These are phyloP conservation scores for Empidonax alnorum DNA, from an alignment of 2,113 vertebrate genomes.

Conservation along the genomic window DNA sequence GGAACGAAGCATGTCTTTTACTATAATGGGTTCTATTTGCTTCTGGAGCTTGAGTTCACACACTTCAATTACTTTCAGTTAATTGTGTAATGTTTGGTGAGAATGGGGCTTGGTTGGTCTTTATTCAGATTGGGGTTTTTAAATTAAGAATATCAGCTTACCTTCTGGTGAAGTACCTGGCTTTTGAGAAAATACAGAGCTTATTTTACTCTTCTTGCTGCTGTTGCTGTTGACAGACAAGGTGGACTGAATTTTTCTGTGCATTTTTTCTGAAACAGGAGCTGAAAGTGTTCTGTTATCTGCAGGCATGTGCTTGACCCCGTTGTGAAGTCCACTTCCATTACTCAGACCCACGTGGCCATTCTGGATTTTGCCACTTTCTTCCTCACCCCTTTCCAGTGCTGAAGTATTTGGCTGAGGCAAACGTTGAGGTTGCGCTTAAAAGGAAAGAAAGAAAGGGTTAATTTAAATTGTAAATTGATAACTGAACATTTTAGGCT, in stretches of 20 bases:
- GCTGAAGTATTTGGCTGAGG: conserved; percentile 76
- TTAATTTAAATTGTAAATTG: conserved; percentile 7
- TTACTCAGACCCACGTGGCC: conserved; percentile 75
- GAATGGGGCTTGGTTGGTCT: neutral
- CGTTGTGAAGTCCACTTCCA: conserved; percentile 79
- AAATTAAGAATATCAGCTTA: conserved; percentile 69
- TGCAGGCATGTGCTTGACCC: conserved; percentile 60
- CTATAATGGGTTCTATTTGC: conserved; percentile 55
- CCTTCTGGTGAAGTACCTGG: conserved; percentile 90
- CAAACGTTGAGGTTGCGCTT: conserved; percentile 89
- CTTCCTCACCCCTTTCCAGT: conserved; percentile 77
- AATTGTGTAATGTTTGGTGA: conserved; percentile 41
- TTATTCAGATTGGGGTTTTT: neutral
- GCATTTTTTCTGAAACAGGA: conserved; percentile 92
- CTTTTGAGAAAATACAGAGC: conserved; percentile 88
- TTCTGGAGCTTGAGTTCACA: conserved; percentile 43
- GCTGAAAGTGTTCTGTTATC: conserved; percentile 81
- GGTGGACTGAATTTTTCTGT: conserved; percentile 92
- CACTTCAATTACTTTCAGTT: conserved; percentile 55
- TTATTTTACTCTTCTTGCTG: conserved; percentile 90
- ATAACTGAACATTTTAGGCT: neutral
- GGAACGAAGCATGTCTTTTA: conserved; percentile 54
- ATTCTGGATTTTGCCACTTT: conserved; percentile 77
- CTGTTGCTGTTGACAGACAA: conserved; percentile 90
- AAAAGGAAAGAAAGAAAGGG: conserved; percentile 3